Evolutionary conservation across 2,797 vertebrate genomes (phyloP), one percentile per base, ranked within the genome.

Genomic region (Mormyrus proboscirostris): DNA sequence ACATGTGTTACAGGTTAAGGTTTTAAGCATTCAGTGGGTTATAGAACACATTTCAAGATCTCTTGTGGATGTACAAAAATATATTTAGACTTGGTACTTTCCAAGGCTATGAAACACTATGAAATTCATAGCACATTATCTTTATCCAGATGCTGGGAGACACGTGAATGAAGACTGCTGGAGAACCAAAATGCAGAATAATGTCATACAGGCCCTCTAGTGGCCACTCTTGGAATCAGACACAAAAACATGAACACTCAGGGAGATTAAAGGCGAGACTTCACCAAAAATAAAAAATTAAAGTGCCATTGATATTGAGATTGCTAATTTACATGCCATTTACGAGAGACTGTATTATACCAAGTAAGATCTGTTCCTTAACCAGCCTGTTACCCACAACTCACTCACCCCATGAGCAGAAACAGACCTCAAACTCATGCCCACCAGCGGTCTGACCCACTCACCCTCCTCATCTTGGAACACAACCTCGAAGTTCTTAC

Each of bases 401-500:
- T 69, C 9, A 33, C 62, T 29, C 25, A 69, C 10, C 62, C 25
- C 25, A 33, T 29, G 62, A 33, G 4, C 25, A 14, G 25, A 33
- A 33, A 69, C 62, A 1, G 25, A 33, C 9, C 62, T 14, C 10
- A 69, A 44, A 79, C 73, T 44, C 73, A 79, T 0, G 2, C 12
- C 33, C 69, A 19, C 69, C 29, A 4, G 16, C 16, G n/a, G n/a
- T 8, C 79, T 41, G 47, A 41, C 22, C 79, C 89, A 95, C 95
- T 95, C 92, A 99, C 98, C 99, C 97, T 99, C 99, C 93, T 99
- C 99, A 92, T 99, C 98, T 92, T 98, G 98, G 93, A 99, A 99
- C 94, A 98, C 95, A 12, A 99, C 97, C 95, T 99, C 99, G 91
- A 99, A 99, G 95, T 98, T 99, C 95, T 99, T 99, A 94, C 97